Conservation (phyloP, 1,140 invertebrate species). For the Pantala flavescens region DNA sequence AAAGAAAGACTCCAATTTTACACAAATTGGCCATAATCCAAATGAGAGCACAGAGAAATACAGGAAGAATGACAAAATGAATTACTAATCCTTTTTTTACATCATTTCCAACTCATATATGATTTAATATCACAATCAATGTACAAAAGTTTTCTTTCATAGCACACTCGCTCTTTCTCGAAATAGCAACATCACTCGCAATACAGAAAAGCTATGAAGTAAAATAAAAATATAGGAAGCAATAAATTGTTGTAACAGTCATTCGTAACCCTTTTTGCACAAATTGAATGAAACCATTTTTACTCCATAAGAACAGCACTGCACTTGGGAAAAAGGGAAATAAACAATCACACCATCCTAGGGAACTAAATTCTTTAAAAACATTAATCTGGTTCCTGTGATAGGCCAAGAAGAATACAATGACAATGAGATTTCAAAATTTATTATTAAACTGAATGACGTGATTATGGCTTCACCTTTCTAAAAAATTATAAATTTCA, state of each 20-base stretch:
- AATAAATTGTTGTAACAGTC: background rate
- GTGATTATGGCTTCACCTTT: too few species aligned
- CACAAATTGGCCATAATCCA: background rate
- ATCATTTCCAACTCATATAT: background rate
- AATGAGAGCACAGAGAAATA: background rate
- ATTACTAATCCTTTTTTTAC: background rate
- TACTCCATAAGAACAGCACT: background rate
- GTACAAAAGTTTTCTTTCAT: background rate
- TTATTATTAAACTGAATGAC: too few species aligned
- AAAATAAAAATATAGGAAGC: background rate
- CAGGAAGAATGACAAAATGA: background rate
- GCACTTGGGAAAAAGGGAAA: background rate
- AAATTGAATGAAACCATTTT: background rate
- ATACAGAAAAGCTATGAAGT: background rate
- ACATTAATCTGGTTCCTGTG: too few species aligned
- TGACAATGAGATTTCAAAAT: too few species aligned
- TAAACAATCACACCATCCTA: too few species aligned
- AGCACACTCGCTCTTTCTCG: background rate
- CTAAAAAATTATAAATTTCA: too few species aligned
- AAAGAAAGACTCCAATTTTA: background rate
- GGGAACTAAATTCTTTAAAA: too few species aligned
- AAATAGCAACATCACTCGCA: background rate
- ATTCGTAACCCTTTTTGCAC: background rate
- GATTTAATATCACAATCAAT: constrained; percentile 4
- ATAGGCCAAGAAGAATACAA: too few species aligned